Evolutionary conservation across 2,113 vertebrate genomes (phyloP), one percentile per base, ranked within the genome.

Genomic region (Zingel zingel): DNA sequence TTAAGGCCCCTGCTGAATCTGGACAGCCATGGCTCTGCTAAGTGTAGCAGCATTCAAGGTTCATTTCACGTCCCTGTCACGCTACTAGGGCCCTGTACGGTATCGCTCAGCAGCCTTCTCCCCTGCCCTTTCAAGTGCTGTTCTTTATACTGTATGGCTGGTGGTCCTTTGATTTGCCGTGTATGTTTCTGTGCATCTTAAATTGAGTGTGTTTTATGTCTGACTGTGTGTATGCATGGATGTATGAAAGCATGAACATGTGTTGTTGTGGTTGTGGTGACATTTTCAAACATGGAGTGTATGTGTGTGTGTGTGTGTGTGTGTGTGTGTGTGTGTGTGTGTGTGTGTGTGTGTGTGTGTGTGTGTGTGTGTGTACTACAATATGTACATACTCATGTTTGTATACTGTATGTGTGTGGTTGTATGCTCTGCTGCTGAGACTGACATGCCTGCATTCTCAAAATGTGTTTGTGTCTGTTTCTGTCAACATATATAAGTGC

Each of bases 41-140:
- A 89, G 88, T 91, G 90, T 85, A 47, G 74, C 80, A 63, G 82
- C 74, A 79, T 92, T 88, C 88, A 86, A 83, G 87, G 83, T 92
- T 92, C 79, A 89, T 91, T 92, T 93, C 91, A 89, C 70, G 74
- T 88, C 80, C 64, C 76, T 80, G 83, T 89, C 88, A 91, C 80
- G 87, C 82, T 74, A 74, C 75, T 10, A 74, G 77, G 82, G 77
- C 69, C 61, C 48, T 54, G 74, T 71, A 54, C 47, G 3, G 21
- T 61, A 64, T 84, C 23, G 30, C 72, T 12, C 58, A 66, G 50
- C 72, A 73, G 81, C 77, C 70, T 63, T 64, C 62, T 79, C 71
- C 25, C n/a, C 66, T n/a, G 8, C 27, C 76, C 77, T 81, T 86
- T 91, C 84, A 83, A 77, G 69, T 39, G 81, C 81, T 67, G 74